Conservation (phyloP, 1,140 invertebrate genomes). For the Drosophila bipectinata region DNA sequence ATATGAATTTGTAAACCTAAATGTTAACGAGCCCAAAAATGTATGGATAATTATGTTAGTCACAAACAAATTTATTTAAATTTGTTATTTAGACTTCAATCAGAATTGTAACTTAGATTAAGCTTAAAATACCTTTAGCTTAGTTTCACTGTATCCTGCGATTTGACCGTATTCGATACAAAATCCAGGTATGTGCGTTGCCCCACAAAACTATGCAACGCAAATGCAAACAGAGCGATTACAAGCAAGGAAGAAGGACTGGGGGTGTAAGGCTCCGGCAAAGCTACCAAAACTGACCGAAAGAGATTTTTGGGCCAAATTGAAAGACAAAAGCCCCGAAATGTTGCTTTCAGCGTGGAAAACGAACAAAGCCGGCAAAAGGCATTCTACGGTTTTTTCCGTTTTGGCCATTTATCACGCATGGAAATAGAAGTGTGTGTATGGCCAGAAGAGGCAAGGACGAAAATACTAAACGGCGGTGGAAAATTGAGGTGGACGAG, state of each 20-base stretch:
- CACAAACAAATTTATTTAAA: no score
- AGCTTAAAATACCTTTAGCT: not conserved
- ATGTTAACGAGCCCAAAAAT: no score
- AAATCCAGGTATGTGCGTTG: conserved; percentile 20
- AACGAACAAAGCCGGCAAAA: conserved; percentile 29
- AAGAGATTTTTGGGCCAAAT: conserved; percentile 47
- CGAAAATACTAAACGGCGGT: not conserved
- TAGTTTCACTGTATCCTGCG: conserved; percentile 8
- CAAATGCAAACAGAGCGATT: conserved; percentile 46
- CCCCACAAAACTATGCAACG: conserved; percentile 36
- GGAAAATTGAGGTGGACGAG: conserved; percentile 1
- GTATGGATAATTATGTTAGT: no score
- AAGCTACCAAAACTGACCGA: conserved; percentile 21
- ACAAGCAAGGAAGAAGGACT: conserved; percentile 6
- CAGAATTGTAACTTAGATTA: not conserved
- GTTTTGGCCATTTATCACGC: conserved; percentile 58
- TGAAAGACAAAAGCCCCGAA: conserved; percentile 59
- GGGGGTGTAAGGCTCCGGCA: not conserved
- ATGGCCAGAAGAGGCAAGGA: not conserved
- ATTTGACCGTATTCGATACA: conserved; percentile 12
- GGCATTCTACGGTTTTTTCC: conserved; percentile 33
- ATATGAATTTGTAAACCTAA: no score
- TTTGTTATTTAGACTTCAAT: no score
- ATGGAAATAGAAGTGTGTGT: conserved; percentile 43
- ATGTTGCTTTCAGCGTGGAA: conserved; percentile 36